phyloP scores from a whole-genome alignment of 2,888 invertebrate species.

The Macrophya annulata region DNA sequence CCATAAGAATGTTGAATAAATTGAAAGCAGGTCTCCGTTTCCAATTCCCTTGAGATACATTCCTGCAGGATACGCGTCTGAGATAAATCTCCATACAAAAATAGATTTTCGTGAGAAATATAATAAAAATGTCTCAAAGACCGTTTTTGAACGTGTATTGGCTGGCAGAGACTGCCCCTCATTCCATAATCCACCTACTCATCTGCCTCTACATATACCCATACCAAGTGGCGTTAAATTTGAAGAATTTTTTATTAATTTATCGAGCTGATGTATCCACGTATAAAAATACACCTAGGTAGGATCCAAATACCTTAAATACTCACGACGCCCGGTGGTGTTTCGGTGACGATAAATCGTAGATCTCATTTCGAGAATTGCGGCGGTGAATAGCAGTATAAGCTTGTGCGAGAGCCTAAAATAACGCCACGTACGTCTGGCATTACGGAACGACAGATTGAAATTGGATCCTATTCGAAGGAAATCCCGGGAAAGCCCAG shows the following conservation, averaged over 20 bases:
- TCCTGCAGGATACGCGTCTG: conserved; percentile 4
- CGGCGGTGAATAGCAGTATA: conserved; percentile 6
- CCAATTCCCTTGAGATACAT: conserved; percentile 52
- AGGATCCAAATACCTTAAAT: neutral
- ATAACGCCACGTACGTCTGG: conserved; percentile 54
- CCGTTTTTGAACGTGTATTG: neutral
- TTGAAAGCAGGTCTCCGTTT: conserved; percentile 46
- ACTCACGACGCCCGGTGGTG: neutral
- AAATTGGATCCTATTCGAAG: conserved; percentile 66
- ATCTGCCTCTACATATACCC: neutral
- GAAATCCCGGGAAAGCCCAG: conserved; percentile 45
- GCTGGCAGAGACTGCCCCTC: neutral
- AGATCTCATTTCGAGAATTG: conserved; percentile 26
- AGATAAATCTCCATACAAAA: conserved; percentile 55
- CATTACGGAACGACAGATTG: conserved; percentile 64
- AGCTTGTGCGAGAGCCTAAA: conserved; percentile 33
- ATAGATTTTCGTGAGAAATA: conserved; percentile 50
- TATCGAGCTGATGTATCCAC: neutral
- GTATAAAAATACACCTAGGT: neutral
- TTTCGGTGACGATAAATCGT: conserved; percentile 30
- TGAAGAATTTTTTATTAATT: neutral
- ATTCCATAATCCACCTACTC: neutral
- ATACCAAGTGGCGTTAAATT: neutral
- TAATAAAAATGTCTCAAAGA: conserved; percentile 1
- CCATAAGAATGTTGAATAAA: conserved; percentile 42